A percentile compares a stretch with the other conserved stretches of the same genome.
phyloP scores from a whole-genome alignment of 2,797 vertebrate genomes.

The Sciaenops ocellatus region DNA sequence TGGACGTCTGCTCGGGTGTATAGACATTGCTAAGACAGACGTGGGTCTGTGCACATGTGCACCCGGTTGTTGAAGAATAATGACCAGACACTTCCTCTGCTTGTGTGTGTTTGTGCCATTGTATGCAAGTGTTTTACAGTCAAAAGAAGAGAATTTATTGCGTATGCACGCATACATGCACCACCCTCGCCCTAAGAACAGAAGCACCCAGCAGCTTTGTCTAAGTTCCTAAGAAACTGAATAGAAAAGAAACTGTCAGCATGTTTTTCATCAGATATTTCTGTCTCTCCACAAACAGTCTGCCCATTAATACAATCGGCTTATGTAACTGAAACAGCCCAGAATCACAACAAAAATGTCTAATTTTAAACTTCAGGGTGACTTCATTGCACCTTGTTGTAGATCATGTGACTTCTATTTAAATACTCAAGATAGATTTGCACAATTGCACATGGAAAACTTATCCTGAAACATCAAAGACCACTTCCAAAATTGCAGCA shows the following conservation, averaged over 20 bases:
- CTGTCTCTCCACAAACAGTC: too few species aligned
- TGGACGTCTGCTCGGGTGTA: constrained; percentile 45
- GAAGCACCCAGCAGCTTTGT: constrained; percentile 21
- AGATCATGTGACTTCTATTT: constrained; percentile 9
- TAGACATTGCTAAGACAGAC: constrained; percentile 44
- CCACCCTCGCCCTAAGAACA: constrained; percentile 26
- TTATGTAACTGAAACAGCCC: constrained; percentile 27
- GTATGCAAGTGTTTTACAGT: constrained; percentile 30
- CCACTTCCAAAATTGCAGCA: constrained; percentile 19
- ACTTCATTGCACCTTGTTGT: not conserved
- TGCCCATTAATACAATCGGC: constrained; percentile 14
- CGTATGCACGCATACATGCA: constrained; percentile 21
- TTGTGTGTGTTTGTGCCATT: constrained; percentile 55
- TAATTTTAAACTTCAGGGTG: constrained; percentile 26
- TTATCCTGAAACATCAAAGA: constrained; percentile 46
- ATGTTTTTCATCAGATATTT: constrained; percentile 50
- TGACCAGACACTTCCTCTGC: constrained; percentile 63
- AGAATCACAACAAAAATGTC: constrained; percentile 17
- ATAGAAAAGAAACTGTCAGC: constrained; percentile 31
- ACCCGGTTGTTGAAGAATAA: constrained; percentile 51
- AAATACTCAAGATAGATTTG: constrained; percentile 1
- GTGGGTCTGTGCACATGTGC: constrained; percentile 36
- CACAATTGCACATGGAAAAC: not conserved
- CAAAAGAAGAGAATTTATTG: constrained; percentile 53
- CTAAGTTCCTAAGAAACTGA: constrained; percentile 18